Conservation (phyloP, 2,888 invertebrate species). For the Luperina testacea region DNA sequence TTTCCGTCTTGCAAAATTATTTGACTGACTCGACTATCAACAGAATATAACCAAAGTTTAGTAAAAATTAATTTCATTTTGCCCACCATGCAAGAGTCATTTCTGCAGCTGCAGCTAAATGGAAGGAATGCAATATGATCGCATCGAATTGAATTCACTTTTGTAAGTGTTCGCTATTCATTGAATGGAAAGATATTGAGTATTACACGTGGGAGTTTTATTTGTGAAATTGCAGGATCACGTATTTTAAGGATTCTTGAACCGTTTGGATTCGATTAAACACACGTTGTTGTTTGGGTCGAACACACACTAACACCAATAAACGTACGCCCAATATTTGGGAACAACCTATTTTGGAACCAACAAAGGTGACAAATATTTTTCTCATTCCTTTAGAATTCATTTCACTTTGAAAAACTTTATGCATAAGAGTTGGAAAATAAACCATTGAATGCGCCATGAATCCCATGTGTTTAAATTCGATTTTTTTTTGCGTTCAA, state of each 20-base stretch:
- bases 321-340: slow-evolving; percentile 46
- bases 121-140: slow-evolving; percentile 6
- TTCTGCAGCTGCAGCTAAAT: slow-evolving; percentile 15
- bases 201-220: neutral
- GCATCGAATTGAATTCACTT: slow-evolving; percentile 20
- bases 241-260: neutral
- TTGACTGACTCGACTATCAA: neutral
- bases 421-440: slow-evolving; percentile 6
- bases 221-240: neutral
- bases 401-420: slow-evolving; percentile 7
- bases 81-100: neutral
- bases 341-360: slow-evolving; percentile 23
- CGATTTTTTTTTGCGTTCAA: neutral
- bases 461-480: neutral
- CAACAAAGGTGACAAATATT: slow-evolving; percentile 11
- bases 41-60: neutral
- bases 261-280: neutral
- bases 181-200: slow-evolving; percentile 5
- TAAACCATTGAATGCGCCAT: neutral
- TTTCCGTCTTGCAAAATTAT: neutral
- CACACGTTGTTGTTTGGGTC: slow-evolving; percentile 36
- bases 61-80: neutral
- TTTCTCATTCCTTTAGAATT: neutral
- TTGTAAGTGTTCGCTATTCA: slow-evolving; percentile 11
- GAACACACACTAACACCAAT: slow-evolving; percentile 48